Evolutionary conservation across 2,113 vertebrate species (phyloP).

Genomic region (Callionymus lyra): DNA sequence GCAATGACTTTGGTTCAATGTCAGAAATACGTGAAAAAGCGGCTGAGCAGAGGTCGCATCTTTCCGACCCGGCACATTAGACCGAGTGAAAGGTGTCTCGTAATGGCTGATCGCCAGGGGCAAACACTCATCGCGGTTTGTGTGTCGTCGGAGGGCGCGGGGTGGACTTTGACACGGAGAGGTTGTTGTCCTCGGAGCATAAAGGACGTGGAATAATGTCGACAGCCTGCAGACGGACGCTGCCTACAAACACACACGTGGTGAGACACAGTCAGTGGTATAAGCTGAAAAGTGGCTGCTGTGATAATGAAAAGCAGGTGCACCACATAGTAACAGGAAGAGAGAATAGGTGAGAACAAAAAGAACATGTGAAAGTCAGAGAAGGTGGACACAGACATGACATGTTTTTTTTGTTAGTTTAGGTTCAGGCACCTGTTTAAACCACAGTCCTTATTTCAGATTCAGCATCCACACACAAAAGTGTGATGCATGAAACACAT

Average conservation of each 20-base stretch:
- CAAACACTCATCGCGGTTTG: conserved; percentile 21
- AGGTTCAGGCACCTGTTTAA: too few relatives aligned
- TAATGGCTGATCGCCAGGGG: conserved; percentile 46
- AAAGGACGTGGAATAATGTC: conserved; percentile 30
- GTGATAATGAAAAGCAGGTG: conserved; percentile 52
- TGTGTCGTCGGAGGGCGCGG: conserved; percentile 11
- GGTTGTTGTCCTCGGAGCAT: conserved; percentile 29
- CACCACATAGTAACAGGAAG: conserved; percentile 30
- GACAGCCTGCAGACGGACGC: conserved; percentile 37
- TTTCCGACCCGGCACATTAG: conserved; percentile 31
- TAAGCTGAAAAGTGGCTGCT: conserved; percentile 59
- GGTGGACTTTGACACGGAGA: conserved; percentile 20
- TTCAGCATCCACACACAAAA: too few relatives aligned
- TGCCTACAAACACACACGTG: conserved; percentile 5
- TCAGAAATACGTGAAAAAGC: conserved; percentile 24
- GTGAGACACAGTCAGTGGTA: conserved; percentile 27
- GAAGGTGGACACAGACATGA: conserved; percentile 19
- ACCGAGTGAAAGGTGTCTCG: conserved; percentile 15
- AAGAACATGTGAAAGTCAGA: conserved; percentile 56
- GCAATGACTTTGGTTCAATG: conserved; percentile 46
- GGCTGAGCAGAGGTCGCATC: conserved; percentile 29
- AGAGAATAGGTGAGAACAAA: conserved; percentile 41
- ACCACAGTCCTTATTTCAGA: too few relatives aligned
- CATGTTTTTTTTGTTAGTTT: too few relatives aligned
- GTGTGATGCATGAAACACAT: too few relatives aligned